Conservation (phyloP, 2,888 invertebrate genomes). For the Drosophila birchii region DNA sequence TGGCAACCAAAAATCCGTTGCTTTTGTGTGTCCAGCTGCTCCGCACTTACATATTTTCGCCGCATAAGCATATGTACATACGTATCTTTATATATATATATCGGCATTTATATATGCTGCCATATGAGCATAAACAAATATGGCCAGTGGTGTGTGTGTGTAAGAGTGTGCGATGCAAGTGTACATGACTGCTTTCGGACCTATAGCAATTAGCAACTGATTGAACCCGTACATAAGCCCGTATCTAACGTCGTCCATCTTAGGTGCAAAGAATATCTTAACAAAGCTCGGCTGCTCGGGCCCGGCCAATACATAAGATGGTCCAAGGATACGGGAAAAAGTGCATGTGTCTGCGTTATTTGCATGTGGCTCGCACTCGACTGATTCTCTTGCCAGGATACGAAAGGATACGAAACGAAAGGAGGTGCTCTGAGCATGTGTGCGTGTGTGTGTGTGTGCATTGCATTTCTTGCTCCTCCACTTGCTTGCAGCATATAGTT, state of each 20-base stretch:
- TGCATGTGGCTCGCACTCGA: slow-evolving; percentile 75
- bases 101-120: slow-evolving; percentile 27
- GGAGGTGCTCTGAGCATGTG: slow-evolving; percentile 31
- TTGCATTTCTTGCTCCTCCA: slow-evolving; percentile 68
- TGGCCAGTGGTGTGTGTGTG: slow-evolving; percentile 21
- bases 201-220: slow-evolving; percentile 76
- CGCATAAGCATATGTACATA: slow-evolving; percentile 36
- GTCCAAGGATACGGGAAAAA: slow-evolving; percentile 73
- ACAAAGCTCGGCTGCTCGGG: slow-evolving; percentile 64
- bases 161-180: slow-evolving; percentile 1
- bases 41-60: slow-evolving; percentile 44
- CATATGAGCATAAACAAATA: slow-evolving; percentile 37
- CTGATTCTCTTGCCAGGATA: slow-evolving; percentile 59
- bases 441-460: slow-evolving; percentile 33
- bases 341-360: slow-evolving; percentile 79
- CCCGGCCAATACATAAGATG: slow-evolving; percentile 66
- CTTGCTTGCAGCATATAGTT: slow-evolving; percentile 76
- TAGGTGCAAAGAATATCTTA: slow-evolving; percentile 79
- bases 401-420: slow-evolving; percentile 34
- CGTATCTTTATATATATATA: slow-evolving; percentile 17
- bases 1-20: slow-evolving; percentile 27
- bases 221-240: slow-evolving; percentile 73
- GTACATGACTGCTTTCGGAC: slow-evolving; percentile 52
- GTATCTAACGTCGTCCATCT: slow-evolving; percentile 66
- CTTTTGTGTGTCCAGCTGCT: slow-evolving; percentile 32